A percentile compares a stretch with the other conserved stretches of the same genome.
These are phyloP conservation scores for Drosophila neutralis DNA, from an alignment of 2,888 invertebrate species.

Conservation along the genomic window DNA sequence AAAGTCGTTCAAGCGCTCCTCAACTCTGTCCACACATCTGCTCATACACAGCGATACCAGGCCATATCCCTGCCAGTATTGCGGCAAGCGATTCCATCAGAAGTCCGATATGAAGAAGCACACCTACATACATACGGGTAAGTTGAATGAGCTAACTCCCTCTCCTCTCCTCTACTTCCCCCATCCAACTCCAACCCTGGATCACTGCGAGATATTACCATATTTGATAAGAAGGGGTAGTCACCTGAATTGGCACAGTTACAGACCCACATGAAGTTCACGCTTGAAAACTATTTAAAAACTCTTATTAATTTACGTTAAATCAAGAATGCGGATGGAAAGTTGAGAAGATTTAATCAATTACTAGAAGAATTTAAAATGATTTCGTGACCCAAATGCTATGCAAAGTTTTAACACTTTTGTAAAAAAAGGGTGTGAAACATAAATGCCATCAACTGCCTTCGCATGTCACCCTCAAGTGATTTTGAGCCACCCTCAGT, in stretches of 20 bases:
- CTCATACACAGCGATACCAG: slow-evolving; percentile 98
- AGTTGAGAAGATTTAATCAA: background rate
- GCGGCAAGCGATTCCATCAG: slow-evolving; percentile 86
- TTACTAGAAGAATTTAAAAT: background rate
- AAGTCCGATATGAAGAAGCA: slow-evolving; percentile 98
- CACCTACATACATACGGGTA: slow-evolving; percentile 97
- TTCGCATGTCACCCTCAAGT: slow-evolving; percentile 36
- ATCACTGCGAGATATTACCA: slow-evolving; percentile 33
- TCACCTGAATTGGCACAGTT: slow-evolving; percentile 45
- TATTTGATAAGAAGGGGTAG: slow-evolving; percentile 34
- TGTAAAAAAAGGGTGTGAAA: background rate
- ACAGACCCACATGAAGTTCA: slow-evolving; percentile 51
- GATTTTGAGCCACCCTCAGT: slow-evolving; percentile 52
- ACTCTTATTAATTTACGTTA: background rate
- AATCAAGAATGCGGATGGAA: background rate
- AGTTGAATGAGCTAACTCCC: slow-evolving; percentile 83
- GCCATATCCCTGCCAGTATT: slow-evolving; percentile 99
- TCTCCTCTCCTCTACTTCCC: background rate
- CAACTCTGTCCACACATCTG: slow-evolving; percentile 98
- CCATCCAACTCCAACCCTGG: background rate
- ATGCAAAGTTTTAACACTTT: background rate
- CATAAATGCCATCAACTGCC: slow-evolving; percentile 10
- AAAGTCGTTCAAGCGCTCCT: slow-evolving; percentile 97
- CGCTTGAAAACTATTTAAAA: slow-evolving; percentile 1
- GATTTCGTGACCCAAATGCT: background rate